Percentiles rank a stretch among this genome's conserved stretches.
These are phyloP conservation scores for Lasioglossum albipes DNA, from an alignment of 1,140 invertebrate species.

Conservation along the genomic window DNA sequence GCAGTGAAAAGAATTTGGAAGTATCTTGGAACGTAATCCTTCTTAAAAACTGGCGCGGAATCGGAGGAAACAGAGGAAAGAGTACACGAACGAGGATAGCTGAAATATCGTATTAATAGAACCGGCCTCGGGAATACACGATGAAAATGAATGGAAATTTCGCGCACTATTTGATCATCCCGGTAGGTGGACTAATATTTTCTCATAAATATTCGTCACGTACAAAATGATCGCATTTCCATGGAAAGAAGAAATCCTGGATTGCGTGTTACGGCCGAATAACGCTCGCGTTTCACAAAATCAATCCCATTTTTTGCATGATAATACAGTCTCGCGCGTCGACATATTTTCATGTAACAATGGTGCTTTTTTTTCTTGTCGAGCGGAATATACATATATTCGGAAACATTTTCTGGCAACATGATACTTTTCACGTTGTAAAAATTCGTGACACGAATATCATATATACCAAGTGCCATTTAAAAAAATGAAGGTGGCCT, in stretches of 20 bases:
- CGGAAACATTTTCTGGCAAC: no score
- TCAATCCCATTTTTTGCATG: background rate
- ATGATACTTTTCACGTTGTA: no score
- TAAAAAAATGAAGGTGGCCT: no score
- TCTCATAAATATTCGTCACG: background rate
- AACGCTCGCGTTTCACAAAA: background rate
- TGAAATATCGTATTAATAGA: background rate
- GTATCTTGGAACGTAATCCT: no score
- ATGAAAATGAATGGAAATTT: background rate
- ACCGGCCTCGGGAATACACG: background rate
- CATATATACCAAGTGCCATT: no score
- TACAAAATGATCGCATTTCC: conserved; percentile 1
- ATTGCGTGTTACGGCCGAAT: background rate
- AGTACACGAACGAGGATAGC: background rate
- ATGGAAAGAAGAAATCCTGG: background rate
- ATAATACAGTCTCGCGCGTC: background rate
- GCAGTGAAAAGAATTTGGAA: no score
- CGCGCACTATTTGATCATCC: background rate
- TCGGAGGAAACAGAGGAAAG: background rate
- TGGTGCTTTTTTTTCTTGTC: no score
- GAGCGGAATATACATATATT: no score
- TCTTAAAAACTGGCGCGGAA: background rate
- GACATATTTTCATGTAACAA: no score
- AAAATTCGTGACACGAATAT: no score
- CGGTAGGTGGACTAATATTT: background rate